Base-by-base conservation (phyloP, 1,140 invertebrate genomes). In the Phocides pigmalion region DNA sequence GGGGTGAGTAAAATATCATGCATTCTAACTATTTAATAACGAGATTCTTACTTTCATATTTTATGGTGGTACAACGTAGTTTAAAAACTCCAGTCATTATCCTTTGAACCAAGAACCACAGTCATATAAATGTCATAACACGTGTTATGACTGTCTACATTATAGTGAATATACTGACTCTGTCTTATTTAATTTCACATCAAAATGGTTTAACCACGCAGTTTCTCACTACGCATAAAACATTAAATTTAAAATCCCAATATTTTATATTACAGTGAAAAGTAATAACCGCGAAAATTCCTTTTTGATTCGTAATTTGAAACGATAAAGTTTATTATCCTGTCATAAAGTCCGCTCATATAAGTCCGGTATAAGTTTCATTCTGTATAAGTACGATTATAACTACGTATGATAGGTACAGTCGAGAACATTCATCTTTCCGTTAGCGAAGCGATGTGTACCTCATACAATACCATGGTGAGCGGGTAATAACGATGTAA, bases 401-500 rank as follows among this genome's bases (percentile, higher is more conserved):
- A 46, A 3, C 20, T 47, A 49, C 3, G 1, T 8, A 25, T 22
- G 1, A 9, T 50, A 50, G 25, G 25, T 50, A 50, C 47, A 50
- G 47, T 50, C 22, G 9, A 25, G 47, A 15, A 35, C 47, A 50
- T 50, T 50, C 28, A 50, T 50, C 47, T 50, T 50, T 50, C 25
- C 47, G 47, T 51, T 12, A 41, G 37, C 61, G 37, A 50, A 41
- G 37, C 61, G 37, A 50, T 59, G 49, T 49, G 39, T 50, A 62
- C 19, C 28, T n/a, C n/a, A n/a, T n/a, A n/a, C n/a, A n/a, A n/a
- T n/a, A n/a, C 46, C 54, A 49, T 67, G 61, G 58, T 62, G 63
- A 69, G 68, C 69, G 71, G 70, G 28, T 50, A 50, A 50, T 82
- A 80, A 80, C 74, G 69, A 63, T 66, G 74, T 81, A 80, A 81